Evolutionary conservation across 1,140 invertebrate genomes (phyloP).

Genomic region (Streblospio benedicti): DNA sequence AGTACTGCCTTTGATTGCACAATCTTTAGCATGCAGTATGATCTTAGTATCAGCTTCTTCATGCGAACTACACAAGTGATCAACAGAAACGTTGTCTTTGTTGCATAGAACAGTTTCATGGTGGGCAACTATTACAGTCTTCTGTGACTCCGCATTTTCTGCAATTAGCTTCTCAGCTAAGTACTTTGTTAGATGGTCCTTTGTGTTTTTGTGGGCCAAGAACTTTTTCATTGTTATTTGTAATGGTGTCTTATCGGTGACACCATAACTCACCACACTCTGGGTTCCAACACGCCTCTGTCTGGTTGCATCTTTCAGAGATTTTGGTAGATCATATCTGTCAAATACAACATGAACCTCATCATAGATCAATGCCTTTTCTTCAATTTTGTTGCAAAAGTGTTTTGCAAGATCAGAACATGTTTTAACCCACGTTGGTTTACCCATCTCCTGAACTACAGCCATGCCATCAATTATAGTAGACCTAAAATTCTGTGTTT

Average conservation of each 20-base stretch:
- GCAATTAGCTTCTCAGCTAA: background rate
- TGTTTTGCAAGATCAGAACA: too few relatives aligned
- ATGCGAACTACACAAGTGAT: background rate
- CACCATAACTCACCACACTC: conserved; percentile 8
- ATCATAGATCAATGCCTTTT: background rate
- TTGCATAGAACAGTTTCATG: too few relatives aligned
- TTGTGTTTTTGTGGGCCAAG: conserved; percentile 8
- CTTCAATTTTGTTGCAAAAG: conserved; percentile 7
- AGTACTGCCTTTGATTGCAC: conserved; percentile 5
- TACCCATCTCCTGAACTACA: conserved; percentile 8
- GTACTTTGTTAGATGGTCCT: conserved; percentile 9
- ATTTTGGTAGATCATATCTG: conserved; percentile 15
- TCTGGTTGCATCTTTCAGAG: conserved; percentile 2
- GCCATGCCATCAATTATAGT: conserved; percentile 14
- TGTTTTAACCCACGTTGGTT: conserved; percentile 6
- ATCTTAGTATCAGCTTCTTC: conserved; percentile 15
- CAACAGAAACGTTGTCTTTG: background rate
- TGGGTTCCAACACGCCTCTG: conserved; percentile 4
- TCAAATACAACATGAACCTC: conserved; percentile 17
- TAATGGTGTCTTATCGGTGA: conserved; percentile 13
- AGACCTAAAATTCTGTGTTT: too few relatives aligned
- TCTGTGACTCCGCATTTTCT: background rate
- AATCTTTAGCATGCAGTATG: conserved; percentile 15
- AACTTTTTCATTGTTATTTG: conserved; percentile 7
- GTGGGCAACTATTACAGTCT: background rate